phyloP scores from a whole-genome alignment of 2,888 invertebrate species.

The Caenorhabditis macrosperma region DNA sequence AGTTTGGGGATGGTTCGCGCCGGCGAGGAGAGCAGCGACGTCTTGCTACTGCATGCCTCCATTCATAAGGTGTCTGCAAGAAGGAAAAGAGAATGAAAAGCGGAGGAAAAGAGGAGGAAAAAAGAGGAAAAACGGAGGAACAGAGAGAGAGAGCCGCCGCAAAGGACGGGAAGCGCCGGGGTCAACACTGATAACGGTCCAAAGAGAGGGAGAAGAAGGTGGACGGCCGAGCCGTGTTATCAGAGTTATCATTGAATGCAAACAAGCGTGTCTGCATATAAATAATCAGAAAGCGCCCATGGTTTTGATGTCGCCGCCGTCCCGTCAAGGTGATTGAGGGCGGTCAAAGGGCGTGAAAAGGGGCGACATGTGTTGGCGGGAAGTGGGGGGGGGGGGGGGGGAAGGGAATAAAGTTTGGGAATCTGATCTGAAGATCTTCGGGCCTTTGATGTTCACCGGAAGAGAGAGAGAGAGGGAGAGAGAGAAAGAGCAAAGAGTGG shows the following conservation, averaged over 20 bases:
- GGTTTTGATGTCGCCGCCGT: conserved; percentile 36
- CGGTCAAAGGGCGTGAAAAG: background rate
- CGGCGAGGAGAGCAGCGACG: conserved; percentile 40
- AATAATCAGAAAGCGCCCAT: conserved; percentile 33
- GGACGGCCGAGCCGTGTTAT: too few species aligned
- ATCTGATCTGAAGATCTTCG: background rate
- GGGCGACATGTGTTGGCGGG: too few species aligned
- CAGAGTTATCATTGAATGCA: conserved; percentile 26
- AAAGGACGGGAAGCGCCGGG: too few species aligned
- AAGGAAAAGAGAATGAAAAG: background rate
- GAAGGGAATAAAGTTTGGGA: background rate
- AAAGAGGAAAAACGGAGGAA: conserved; percentile 27
- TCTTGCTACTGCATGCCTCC: conserved; percentile 56
- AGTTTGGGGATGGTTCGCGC: conserved; percentile 58
- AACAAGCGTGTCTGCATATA: conserved; percentile 51
- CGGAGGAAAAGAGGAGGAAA: conserved; percentile 22
- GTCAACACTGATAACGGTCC: background rate
- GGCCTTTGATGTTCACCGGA: background rate
- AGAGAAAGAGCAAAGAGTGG: too few species aligned
- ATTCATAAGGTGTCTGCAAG: conserved; percentile 47
- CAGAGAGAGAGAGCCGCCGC: background rate
- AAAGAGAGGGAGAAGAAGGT: conserved; percentile 34
- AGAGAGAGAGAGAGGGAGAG: background rate
- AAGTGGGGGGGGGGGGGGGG: background rate
- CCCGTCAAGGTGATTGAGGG: background rate